Percentiles rank a stretch among this genome's conserved stretches.
Evolutionary conservation across 1,140 invertebrate genomes (phyloP).

Genomic region (Drosophila melanica): DNA sequence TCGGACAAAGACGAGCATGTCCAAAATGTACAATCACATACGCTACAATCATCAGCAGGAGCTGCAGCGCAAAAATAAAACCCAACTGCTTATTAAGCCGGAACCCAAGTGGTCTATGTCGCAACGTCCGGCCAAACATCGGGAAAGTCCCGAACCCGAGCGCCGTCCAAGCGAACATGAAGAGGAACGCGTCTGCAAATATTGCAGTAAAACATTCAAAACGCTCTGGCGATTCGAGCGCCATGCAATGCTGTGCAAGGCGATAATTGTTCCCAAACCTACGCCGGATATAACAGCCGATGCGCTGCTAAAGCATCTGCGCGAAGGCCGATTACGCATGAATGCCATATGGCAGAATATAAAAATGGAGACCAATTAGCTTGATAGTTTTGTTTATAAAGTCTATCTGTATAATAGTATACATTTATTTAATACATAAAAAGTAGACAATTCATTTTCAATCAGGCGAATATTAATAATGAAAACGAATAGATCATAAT

Average conservation of each 20-base stretch:
- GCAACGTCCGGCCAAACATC: not conserved
- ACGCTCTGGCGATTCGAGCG: conserved; percentile 46
- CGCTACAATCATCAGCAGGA: conserved; percentile 69
- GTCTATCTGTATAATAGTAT: not conserved
- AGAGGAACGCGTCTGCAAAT: conserved; percentile 34
- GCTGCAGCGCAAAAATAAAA: conserved; percentile 64
- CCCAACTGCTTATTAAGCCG: conserved; percentile 56
- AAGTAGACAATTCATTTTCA: too few species aligned
- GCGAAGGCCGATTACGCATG: conserved; percentile 49
- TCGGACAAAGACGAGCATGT: conserved; percentile 74
- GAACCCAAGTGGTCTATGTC: conserved; percentile 53
- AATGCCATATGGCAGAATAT: conserved; percentile 44
- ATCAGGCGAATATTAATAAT: not conserved
- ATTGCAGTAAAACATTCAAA: conserved; percentile 50
- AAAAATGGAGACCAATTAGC: conserved; percentile 17
- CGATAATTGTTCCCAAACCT: not conserved
- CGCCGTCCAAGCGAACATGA: conserved; percentile 4
- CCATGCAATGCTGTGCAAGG: conserved; percentile 35
- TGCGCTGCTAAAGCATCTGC: conserved; percentile 46
- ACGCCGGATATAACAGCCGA: conserved; percentile 26
- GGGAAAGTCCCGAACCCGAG: not conserved
- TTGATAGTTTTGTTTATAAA: not conserved
- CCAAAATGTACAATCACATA: conserved; percentile 73
- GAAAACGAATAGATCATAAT: too few species aligned
- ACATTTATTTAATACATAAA: not conserved